Percentiles rank a stretch among this genome's conserved stretches.
These are phyloP conservation scores for Chascanopsetta lugubris DNA, from an alignment of 2,113 vertebrate genomes.

Conservation along the genomic window DNA sequence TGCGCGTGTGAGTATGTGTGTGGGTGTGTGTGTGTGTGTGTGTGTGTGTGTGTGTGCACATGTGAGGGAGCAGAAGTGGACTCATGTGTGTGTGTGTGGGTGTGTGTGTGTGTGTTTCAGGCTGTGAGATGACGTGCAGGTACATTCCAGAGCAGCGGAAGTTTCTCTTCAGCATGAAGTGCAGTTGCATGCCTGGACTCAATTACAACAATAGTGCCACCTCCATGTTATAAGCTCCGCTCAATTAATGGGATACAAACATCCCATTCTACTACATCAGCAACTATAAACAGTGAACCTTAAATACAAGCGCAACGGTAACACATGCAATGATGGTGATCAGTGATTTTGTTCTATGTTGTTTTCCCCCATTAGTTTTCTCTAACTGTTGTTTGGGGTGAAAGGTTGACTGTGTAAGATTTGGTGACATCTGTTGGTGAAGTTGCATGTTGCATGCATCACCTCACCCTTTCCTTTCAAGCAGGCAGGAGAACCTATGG, in stretches of 20 bases:
- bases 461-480: no score
- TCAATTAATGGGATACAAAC: conserved; percentile 2
- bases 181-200: conserved; percentile 49
- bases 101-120: conserved; percentile 34
- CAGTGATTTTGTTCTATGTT: background rate
- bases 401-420: no score
- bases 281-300: background rate
- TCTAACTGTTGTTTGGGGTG: no score
- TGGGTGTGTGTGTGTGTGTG: background rate
- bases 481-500: no score
- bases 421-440: no score
- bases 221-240: conserved; percentile 11
- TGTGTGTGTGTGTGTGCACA: conserved; percentile 10
- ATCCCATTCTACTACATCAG: background rate
- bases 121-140: conserved; percentile 66
- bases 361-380: no score
- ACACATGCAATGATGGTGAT: no score
- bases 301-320: background rate
- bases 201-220: conserved; percentile 40
- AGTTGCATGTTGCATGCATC: no score
- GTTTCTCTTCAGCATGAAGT: conserved; percentile 60
- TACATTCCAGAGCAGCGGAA: conserved; percentile 68
- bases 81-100: conserved; percentile 3
- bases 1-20: background rate
- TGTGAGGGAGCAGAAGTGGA: background rate